A percentile compares a stretch with the other conserved stretches of the same genome.
Evolutionary conservation across 2,888 invertebrate species (phyloP).

Genomic region (Athripsodes cinereus): DNA sequence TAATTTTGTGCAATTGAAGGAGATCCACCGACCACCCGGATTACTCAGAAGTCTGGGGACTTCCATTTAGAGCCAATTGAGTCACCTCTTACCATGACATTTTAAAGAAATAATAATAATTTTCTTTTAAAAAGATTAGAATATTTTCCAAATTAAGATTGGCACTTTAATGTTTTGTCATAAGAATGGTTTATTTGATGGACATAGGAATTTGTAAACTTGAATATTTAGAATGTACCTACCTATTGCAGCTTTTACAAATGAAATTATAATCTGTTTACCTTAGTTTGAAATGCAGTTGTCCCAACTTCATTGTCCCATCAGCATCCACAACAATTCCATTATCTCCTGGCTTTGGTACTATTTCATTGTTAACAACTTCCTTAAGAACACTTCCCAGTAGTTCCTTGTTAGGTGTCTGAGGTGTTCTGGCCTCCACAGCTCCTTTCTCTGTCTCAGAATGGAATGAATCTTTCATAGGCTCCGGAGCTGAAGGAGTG

Average conservation of each 20-base stretch:
- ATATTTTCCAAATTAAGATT: not conserved
- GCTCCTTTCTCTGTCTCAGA: conserved; percentile 34
- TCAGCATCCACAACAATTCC: conserved; percentile 41
- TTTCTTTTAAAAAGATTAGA: not conserved
- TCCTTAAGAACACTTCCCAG: conserved; percentile 38
- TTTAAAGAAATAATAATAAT: too few relatives aligned
- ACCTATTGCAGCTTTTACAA: too few relatives aligned
- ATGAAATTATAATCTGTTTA: too few relatives aligned
- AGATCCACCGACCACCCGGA: too few relatives aligned
- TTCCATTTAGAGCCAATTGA: too few relatives aligned
- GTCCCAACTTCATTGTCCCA: conserved; percentile 70
- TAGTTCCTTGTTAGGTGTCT: conserved; percentile 38
- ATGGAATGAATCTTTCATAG: conserved; percentile 31
- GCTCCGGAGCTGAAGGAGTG: conserved; percentile 22
- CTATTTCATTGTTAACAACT: conserved; percentile 29
- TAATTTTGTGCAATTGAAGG: too few relatives aligned
- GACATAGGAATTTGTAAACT: too few relatives aligned
- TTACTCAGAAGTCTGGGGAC: too few relatives aligned
- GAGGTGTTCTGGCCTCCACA: conserved; percentile 31
- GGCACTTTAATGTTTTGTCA: too few relatives aligned
- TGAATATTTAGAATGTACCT: too few relatives aligned
- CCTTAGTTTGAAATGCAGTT: conserved; percentile 82
- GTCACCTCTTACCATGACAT: too few relatives aligned
- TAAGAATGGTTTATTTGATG: too few relatives aligned
- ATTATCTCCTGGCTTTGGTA: conserved; percentile 50